phyloP scores from a whole-genome alignment of 2,797 vertebrate species.

The Muscicapa striata region DNA sequence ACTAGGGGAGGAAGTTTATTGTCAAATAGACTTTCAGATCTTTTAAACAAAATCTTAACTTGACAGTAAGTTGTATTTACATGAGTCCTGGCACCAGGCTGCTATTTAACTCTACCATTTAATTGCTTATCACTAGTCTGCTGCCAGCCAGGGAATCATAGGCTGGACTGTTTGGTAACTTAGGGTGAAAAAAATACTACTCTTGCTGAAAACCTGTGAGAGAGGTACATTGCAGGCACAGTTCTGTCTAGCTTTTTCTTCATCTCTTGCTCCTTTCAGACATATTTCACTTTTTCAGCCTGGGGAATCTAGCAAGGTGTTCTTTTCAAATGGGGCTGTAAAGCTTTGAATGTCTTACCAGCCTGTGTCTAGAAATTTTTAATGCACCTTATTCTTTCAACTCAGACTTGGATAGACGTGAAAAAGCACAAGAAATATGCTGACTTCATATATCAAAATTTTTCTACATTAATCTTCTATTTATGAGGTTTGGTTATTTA shows the following conservation, averaged over 20 bases:
- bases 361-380: neutral
- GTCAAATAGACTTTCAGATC: neutral
- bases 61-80: neutral
- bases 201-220: neutral
- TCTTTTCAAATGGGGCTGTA: neutral
- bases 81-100: neutral
- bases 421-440: neutral
- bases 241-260: neutral
- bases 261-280: neutral
- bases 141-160: neutral
- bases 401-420: neutral
- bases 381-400: slow-evolving; percentile 3
- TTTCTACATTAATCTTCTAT: neutral
- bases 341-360: neutral
- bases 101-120: neutral
- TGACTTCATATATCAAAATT: neutral
- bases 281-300: neutral
- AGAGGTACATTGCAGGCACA: neutral
- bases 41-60: neutral
- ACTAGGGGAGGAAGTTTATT: neutral
- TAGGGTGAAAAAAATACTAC: neutral
- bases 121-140: neutral
- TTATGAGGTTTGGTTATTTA: neutral
- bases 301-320: neutral
- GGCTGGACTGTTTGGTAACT: neutral